Percentiles rank a stretch among this genome's conserved stretches.
phyloP scores from a whole-genome alignment of 1,140 invertebrate species.

The Aporrectodea caliginosa region DNA sequence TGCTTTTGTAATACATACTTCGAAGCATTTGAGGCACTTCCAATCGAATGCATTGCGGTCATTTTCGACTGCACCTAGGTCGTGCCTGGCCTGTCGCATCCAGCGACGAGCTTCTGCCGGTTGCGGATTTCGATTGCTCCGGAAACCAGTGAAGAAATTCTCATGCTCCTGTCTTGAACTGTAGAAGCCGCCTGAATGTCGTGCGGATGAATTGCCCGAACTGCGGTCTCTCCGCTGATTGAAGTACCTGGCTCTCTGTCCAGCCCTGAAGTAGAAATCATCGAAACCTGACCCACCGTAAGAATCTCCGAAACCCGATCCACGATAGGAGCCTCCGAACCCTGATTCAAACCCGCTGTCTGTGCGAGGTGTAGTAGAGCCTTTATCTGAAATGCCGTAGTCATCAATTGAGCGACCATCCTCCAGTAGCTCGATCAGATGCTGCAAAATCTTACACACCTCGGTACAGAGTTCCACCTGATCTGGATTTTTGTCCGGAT shows the following conservation, averaged over 20 bases:
- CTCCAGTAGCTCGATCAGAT: conserved; percentile 30
- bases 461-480: conserved; percentile 39
- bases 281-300: not conserved
- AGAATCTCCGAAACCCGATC: too few species aligned
- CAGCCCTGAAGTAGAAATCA: not conserved
- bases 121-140: not conserved
- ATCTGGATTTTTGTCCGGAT: conserved; percentile 35
- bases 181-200: too few species aligned
- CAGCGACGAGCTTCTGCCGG: not conserved
- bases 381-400: not conserved
- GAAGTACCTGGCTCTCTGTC: not conserved
- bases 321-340: not conserved
- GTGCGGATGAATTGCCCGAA: not conserved
- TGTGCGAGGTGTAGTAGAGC: not conserved
- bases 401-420: not conserved
- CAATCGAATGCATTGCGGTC: not conserved
- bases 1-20: conserved; percentile 1
- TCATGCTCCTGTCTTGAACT: too few species aligned
- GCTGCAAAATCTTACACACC: conserved; percentile 38
- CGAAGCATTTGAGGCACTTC: not conserved
- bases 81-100: conserved; percentile 6
- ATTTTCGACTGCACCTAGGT: not conserved
- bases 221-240: not conserved
- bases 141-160: not conserved
- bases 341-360: not conserved